Evolutionary conservation across 1,140 invertebrate genomes (phyloP), one percentile per base, ranked within the genome.

Genomic region (Polypedilum pembai): DNA sequence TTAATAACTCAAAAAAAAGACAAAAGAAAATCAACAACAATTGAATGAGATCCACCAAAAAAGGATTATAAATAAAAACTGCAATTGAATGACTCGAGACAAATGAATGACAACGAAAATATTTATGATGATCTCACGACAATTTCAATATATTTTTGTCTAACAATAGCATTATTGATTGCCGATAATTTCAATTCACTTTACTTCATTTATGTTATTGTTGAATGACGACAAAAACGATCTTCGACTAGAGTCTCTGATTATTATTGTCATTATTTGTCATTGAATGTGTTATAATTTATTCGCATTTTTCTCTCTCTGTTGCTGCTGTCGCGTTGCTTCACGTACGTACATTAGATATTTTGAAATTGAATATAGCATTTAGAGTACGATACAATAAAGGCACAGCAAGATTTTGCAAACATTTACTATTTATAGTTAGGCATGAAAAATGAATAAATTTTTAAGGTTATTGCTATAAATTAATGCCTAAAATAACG

Each of bases 271-370:
- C 24, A 33, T 56, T 56, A 56, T 56, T 56, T 56, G 45, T 56
- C 45, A 56, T 56, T 56, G 45, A 56, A 56, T 56, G 45, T 56
- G 45, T 56, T 56, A 56, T 56, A 56, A 56, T 56, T 56, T 56
- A 56, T 56, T 56, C 45, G 45, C 45, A 56, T 56, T n/a, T 56
- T 56, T 33, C 24, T 33, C 1, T 33, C 24, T 33, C 24, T 3
- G 24, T 33, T 33, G 24, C 24, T 33, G n/a, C n/a, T 33, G 24
- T 33, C 24, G 24, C 24, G 24, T 33, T 33, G 24, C 24, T 33
- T 33, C 24, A 33, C 24, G 24, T 33, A 1, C 5, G 24, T 33
- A 33, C 24, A 33, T 33, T 33, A 33, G 24, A 33, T 33, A 33
- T 33, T 33, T 33, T 33, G 24, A 33, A 33, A 33, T 33, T 33